These are phyloP conservation scores for Tokudaia tokunoshimensis DNA, from an alignment of 2,797 vertebrate species.

Conservation along the genomic window DNA sequence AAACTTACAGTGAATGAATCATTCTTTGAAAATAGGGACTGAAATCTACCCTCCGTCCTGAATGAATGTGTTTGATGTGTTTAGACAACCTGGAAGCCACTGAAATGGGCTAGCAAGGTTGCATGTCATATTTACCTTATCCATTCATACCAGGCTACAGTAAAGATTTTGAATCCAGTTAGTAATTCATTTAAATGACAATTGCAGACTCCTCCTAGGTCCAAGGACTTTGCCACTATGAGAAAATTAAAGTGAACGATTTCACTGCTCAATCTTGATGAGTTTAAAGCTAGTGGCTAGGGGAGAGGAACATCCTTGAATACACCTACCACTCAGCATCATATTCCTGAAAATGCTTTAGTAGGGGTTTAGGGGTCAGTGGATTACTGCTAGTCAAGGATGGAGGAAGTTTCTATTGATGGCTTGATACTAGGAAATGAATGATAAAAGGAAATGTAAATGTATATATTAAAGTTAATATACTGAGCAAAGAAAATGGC, in stretches of 20 bases:
- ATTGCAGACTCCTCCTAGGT: not conserved
- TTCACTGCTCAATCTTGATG: slow-evolving; percentile 4
- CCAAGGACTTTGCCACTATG: not conserved
- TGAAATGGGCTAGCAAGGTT: not conserved
- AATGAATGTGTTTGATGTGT: not conserved
- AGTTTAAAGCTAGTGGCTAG: slow-evolving; percentile 3
- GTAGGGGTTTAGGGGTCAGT: not conserved
- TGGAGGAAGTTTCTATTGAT: not conserved
- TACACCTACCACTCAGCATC: not conserved
- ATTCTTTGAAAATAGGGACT: slow-evolving; percentile 41
- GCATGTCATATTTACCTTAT: not conserved
- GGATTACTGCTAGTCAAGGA: not conserved
- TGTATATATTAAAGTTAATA: not conserved
- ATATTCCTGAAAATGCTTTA: not conserved
- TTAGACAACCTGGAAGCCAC: not conserved
- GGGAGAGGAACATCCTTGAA: not conserved
- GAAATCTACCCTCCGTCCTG: not conserved
- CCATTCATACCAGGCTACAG: not conserved
- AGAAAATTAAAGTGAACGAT: slow-evolving; percentile 42
- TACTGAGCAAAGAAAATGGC: not conserved
- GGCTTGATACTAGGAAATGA: not conserved
- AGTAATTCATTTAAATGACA: slow-evolving; percentile 5
- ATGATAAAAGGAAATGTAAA: slow-evolving; percentile 35
- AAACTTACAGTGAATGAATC: slow-evolving; percentile 17
- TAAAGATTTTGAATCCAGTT: not conserved